These are phyloP conservation scores for Rosalia funebris DNA, from an alignment of 2,888 invertebrate species.

Conservation along the genomic window DNA sequence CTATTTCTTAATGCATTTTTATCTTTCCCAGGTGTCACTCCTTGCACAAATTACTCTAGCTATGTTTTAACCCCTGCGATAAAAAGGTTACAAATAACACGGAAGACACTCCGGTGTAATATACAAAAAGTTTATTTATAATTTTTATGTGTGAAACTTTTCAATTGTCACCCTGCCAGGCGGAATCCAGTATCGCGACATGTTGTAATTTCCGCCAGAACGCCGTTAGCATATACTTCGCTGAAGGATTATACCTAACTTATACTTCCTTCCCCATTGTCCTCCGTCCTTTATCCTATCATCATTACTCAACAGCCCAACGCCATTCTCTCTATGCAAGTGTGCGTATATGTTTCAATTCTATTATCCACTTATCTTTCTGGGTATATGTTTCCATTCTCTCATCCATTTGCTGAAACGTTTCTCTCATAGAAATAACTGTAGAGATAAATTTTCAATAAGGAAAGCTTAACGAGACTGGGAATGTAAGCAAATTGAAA, in stretches of 20 bases:
- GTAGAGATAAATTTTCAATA: slow-evolving; percentile 35
- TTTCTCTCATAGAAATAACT: slow-evolving; percentile 30
- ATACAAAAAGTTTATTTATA: background rate
- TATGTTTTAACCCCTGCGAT: too few relatives aligned
- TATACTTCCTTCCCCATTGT: slow-evolving; percentile 23
- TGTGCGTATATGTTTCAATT: slow-evolving; percentile 23
- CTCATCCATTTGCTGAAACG: slow-evolving; percentile 29
- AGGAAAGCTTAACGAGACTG: slow-evolving; percentile 12
- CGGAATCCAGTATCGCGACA: too few relatives aligned
- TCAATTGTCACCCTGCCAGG: background rate
- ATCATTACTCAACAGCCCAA: slow-evolving; percentile 22
- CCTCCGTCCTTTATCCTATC: slow-evolving; percentile 19
- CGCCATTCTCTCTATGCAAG: slow-evolving; percentile 21
- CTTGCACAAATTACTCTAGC: too few relatives aligned
- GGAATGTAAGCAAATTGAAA: slow-evolving; percentile 5
- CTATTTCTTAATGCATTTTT: too few relatives aligned
- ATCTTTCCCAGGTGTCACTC: too few relatives aligned
- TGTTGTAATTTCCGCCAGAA: slow-evolving; percentile 7
- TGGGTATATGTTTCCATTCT: slow-evolving; percentile 18
- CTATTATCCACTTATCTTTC: slow-evolving; percentile 27
- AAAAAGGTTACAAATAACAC: too few relatives aligned
- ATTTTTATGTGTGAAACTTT: background rate
- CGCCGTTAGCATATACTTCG: slow-evolving; percentile 5
- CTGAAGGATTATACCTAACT: slow-evolving; percentile 21
- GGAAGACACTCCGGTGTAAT: too few relatives aligned